phyloP scores from a whole-genome alignment of 2,888 invertebrate species.

The Horisme vitalbata region DNA sequence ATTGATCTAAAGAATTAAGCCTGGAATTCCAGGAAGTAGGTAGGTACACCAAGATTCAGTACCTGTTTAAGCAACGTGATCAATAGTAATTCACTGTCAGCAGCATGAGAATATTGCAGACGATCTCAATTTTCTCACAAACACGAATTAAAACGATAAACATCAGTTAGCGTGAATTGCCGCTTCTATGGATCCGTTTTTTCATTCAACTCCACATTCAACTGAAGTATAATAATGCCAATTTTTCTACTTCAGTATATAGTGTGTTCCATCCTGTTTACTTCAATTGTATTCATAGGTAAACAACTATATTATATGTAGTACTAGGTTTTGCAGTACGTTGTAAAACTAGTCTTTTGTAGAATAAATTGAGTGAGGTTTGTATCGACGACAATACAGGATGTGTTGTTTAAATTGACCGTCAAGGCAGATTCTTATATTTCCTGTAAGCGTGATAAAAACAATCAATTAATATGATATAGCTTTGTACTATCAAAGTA shows the following conservation, averaged over 20 bases:
- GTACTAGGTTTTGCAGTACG: too few species aligned
- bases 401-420: conserved; percentile 5
- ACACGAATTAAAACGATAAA: conserved; percentile 16
- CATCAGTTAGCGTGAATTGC: conserved; percentile 11
- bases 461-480: too few species aligned
- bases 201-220: conserved; percentile 5
- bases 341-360: too few species aligned
- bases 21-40: too few species aligned
- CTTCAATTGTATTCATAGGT: neutral
- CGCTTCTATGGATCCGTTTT: conserved; percentile 1
- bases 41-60: too few species aligned
- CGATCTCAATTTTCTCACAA: conserved; percentile 17
- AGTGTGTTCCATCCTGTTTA: conserved; percentile 4
- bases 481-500: too few species aligned
- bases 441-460: conserved; percentile 1
- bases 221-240: conserved; percentile 3
- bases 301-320: too few species aligned
- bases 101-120: neutral
- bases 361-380: too few species aligned
- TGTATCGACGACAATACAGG: too few species aligned
- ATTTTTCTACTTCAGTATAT: conserved; percentile 1
- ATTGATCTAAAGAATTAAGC: too few species aligned
- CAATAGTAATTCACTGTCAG: conserved; percentile 1
- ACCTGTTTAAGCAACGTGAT: neutral
- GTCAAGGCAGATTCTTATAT: conserved; percentile 13